phyloP scores from a whole-genome alignment of 2,888 invertebrate species.

The Macrosoma leucophasiata region DNA sequence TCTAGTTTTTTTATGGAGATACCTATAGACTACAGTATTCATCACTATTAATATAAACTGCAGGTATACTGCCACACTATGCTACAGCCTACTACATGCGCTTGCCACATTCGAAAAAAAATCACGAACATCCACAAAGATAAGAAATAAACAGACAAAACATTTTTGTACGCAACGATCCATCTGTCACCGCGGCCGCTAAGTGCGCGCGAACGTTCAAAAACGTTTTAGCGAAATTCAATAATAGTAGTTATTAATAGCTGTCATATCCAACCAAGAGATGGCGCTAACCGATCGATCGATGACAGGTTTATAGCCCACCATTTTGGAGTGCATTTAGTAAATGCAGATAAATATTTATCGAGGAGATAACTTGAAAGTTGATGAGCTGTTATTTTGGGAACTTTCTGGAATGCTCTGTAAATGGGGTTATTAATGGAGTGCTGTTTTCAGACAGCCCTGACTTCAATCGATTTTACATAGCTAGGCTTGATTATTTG shows the following conservation, averaged over 20 bases:
- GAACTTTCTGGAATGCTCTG: conserved; percentile 28
- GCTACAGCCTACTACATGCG: no score
- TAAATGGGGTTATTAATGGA: conserved; percentile 15
- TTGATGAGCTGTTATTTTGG: conserved; percentile 50
- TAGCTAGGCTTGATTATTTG: no score
- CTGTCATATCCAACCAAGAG: conserved; percentile 45
- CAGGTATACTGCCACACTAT: no score
- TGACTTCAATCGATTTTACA: no score
- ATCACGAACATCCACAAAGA: no score
- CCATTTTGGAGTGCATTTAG: conserved; percentile 67
- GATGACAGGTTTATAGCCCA: conserved; percentile 61
- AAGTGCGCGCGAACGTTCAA: conserved; percentile 48
- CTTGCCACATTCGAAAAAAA: no score
- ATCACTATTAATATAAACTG: no score
- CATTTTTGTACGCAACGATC: conserved; percentile 35
- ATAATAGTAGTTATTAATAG: conserved; percentile 38
- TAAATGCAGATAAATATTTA: conserved; percentile 72
- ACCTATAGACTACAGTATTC: no score
- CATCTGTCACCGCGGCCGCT: conserved; percentile 51
- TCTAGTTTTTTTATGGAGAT: no score
- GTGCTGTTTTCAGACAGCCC: no score
- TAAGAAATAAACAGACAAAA: no score
- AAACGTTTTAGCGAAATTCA: conserved; percentile 35
- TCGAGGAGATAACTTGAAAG: conserved; percentile 44
- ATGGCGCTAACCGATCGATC: conserved; percentile 57